phyloP scores from a whole-genome alignment of 2,888 invertebrate species.

The Caenorhabditis sp. region DNA sequence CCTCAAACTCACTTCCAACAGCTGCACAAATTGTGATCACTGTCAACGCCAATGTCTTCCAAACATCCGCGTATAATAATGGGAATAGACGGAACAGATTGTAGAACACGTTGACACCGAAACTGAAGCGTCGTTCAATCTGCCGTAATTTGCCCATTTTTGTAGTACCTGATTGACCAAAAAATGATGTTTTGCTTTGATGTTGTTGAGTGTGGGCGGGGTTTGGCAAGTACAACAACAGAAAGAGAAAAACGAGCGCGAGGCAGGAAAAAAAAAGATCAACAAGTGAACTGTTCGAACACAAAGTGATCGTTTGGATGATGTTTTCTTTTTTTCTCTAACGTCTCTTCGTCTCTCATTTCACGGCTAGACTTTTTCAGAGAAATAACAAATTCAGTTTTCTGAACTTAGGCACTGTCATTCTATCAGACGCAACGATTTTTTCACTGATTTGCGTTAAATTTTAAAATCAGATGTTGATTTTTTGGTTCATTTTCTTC shows the following conservation, averaged over 20 bases:
- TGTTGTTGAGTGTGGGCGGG: no score
- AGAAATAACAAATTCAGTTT: background rate
- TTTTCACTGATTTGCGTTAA: no score
- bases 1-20: constrained; percentile 39
- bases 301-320: no score
- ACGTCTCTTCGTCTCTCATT: background rate
- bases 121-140: constrained; percentile 36
- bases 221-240: background rate
- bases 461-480: no score
- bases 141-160: constrained; percentile 38
- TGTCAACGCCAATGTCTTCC: constrained; percentile 39
- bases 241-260: background rate
- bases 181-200: background rate
- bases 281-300: no score
- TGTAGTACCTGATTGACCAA: background rate
- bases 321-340: no score
- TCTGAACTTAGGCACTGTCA: no score
- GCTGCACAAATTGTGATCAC: constrained; percentile 41
- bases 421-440: background rate
- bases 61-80: constrained; percentile 40
- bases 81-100: constrained; percentile 43
- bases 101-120: constrained; percentile 38
- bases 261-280: constrained; percentile 3
- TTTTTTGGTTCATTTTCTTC: no score
- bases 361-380: background rate